Evolutionary conservation across 1,140 invertebrate species (phyloP).

Genomic region (Piezodorus guildinii): DNA sequence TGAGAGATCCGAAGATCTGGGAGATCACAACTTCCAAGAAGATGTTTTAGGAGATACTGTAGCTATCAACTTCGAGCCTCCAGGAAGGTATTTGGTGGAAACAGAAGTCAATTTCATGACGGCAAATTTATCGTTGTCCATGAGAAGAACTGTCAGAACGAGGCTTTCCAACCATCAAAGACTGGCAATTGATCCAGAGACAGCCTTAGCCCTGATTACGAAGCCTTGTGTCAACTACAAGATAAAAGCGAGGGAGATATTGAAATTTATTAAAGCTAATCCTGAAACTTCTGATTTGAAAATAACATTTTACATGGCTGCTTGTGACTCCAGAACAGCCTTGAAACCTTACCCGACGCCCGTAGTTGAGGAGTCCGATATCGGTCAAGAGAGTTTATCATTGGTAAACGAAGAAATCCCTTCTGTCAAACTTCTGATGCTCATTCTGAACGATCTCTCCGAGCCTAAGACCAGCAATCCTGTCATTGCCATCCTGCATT

Average conservation of each 20-base stretch:
- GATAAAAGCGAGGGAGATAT: neutral
- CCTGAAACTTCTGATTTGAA: neutral
- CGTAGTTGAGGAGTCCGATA: neutral
- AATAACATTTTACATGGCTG: slow-evolving; percentile 3
- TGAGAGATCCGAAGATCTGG: too few species aligned
- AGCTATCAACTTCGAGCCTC: too few species aligned
- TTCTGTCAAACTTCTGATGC: slow-evolving; percentile 4
- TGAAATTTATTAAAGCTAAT: neutral
- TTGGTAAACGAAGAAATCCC: slow-evolving; percentile 6
- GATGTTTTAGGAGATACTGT: too few species aligned
- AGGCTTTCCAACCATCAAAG: too few species aligned
- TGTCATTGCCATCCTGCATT: slow-evolving; percentile 1
- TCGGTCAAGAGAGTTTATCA: neutral
- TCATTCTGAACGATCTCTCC: neutral
- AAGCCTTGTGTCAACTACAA: neutral
- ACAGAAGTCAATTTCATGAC: too few species aligned
- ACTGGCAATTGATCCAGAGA: neutral
- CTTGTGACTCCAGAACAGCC: neutral
- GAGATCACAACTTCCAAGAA: too few species aligned
- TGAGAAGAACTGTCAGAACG: too few species aligned
- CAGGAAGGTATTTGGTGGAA: too few species aligned
- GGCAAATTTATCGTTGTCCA: too few species aligned
- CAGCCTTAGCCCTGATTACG: neutral
- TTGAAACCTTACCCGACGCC: slow-evolving; percentile 1
- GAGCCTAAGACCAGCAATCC: neutral